Conservation (phyloP, 2,113 vertebrate species). For the Neotoma lepida region DNA sequence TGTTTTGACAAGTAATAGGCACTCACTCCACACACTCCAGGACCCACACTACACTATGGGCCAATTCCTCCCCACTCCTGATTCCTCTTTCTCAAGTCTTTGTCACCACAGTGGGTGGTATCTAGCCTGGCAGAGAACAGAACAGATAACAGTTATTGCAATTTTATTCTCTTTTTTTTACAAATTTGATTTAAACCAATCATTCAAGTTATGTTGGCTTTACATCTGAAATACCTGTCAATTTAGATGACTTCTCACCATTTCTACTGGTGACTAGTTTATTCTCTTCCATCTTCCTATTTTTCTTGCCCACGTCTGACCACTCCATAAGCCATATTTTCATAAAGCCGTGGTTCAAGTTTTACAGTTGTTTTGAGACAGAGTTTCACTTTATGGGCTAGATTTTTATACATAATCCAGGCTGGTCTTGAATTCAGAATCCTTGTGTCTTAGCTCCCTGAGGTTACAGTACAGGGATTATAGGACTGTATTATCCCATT, state of each 20-base stretch:
- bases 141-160: neutral
- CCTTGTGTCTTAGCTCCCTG: neutral
- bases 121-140: neutral
- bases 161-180: neutral
- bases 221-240: neutral
- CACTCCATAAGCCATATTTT: neutral
- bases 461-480: too few species aligned
- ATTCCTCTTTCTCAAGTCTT: neutral
- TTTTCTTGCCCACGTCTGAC: neutral
- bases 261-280: neutral
- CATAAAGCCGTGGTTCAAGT: neutral
- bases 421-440: neutral
- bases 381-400: neutral
- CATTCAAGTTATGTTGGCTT: neutral
- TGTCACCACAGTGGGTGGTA: neutral
- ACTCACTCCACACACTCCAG: neutral
- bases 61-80: neutral
- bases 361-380: neutral
- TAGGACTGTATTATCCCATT: rapidly evolving
- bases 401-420: neutral
- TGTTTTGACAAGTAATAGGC: neutral
- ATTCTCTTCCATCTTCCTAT: neutral
- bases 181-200: neutral
- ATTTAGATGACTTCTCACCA: neutral
- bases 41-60: neutral